phyloP scores from a whole-genome alignment of 2,113 vertebrate species.

The Gallinago undulata region DNA sequence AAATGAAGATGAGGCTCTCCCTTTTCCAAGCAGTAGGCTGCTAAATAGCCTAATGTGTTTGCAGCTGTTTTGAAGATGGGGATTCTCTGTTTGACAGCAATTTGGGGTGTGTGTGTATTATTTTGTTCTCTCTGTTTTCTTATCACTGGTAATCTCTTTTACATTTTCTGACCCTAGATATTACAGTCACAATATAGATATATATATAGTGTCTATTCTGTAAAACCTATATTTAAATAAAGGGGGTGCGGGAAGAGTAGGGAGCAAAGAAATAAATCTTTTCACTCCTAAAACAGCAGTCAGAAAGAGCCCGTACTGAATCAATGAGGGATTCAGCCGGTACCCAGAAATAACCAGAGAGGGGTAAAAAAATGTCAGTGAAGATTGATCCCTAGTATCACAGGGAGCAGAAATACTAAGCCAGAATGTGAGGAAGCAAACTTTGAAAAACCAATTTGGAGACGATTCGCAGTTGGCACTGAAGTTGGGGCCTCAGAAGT shows the following conservation, averaged over 20 bases:
- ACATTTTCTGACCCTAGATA: background rate
- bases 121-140: background rate
- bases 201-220: background rate
- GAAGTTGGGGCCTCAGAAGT: conserved; percentile 34
- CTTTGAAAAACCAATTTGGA: conserved; percentile 22
- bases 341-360: background rate
- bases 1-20: conserved; percentile 32
- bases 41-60: conserved; percentile 5
- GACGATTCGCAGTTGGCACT: conserved; percentile 14
- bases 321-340: background rate
- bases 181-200: background rate
- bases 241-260: background rate
- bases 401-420: background rate
- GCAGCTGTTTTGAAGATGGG: background rate
- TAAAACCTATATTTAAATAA: background rate
- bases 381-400: background rate
- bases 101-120: background rate
- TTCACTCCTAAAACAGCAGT: background rate
- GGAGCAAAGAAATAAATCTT: background rate
- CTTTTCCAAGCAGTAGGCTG: background rate
- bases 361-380: background rate
- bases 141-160: background rate
- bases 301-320: background rate
- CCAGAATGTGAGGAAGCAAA: background rate
- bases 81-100: background rate